These are phyloP conservation scores for Peromyscus aztecus DNA, from an alignment of 2,797 vertebrate species.

Conservation along the genomic window DNA sequence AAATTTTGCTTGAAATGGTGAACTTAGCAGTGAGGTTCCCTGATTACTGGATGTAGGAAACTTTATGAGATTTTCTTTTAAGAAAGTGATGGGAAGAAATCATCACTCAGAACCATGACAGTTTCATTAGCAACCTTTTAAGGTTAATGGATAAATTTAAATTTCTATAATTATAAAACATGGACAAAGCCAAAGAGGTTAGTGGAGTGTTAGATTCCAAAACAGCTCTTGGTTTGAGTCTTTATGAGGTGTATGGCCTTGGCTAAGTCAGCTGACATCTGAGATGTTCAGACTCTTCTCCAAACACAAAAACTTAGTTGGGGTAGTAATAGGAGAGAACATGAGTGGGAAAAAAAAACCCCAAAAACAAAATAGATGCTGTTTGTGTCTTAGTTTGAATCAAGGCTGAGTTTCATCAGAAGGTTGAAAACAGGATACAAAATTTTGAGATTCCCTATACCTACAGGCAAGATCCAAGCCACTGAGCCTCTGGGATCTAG, in stretches of 20 bases:
- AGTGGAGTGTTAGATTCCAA: not conserved
- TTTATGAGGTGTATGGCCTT: not conserved
- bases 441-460: not conserved
- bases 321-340: not conserved
- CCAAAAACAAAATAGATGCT: not conserved
- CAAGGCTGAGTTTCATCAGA: not conserved
- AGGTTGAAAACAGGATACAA: not conserved
- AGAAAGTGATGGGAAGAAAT: not conserved
- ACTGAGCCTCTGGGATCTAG: not conserved
- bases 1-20: not conserved
- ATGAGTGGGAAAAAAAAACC: not conserved
- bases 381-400: not conserved
- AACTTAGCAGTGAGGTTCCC: not conserved
- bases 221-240: not conserved
- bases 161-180: not conserved
- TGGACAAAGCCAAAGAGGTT: not conserved
- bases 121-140: not conserved
- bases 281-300: not conserved
- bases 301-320: not conserved
- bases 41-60: not conserved
- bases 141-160: not conserved
- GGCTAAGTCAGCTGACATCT: not conserved
- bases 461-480: not conserved
- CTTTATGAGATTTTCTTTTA: slow-evolving; percentile 12
- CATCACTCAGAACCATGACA: not conserved